These are phyloP conservation scores for Clinocottus analis DNA, from an alignment of 2,113 vertebrate species.

Conservation along the genomic window DNA sequence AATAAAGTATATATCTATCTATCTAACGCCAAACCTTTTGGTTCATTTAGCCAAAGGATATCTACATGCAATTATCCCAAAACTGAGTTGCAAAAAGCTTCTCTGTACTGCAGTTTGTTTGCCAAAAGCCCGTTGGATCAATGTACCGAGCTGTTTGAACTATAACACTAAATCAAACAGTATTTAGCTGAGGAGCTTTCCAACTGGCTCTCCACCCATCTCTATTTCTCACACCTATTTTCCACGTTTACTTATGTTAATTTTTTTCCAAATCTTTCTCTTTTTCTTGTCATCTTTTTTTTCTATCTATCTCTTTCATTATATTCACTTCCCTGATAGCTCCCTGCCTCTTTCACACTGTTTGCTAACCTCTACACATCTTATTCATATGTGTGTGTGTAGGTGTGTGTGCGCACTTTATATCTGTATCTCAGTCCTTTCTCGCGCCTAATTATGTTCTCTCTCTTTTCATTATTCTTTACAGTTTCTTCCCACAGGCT, in stretches of 20 bases:
- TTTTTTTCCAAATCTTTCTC: slow-evolving; percentile 1
- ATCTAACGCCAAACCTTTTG: neutral
- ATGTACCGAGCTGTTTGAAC: slow-evolving; percentile 56
- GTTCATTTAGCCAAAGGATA: slow-evolving; percentile 30
- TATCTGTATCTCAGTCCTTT: slow-evolving; percentile 7
- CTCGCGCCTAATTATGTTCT: slow-evolving; percentile 35
- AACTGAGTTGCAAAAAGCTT: slow-evolving; percentile 27
- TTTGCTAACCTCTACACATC: neutral
- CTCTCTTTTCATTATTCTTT: slow-evolving; percentile 57
- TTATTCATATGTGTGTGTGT: neutral
- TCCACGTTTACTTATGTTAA: neutral
- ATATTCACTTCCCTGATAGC: slow-evolving; percentile 11
- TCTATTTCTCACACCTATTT: slow-evolving; percentile 13
- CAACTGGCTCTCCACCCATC: slow-evolving; percentile 18
- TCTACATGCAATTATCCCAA: slow-evolving; percentile 55
- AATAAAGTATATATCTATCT: no score
- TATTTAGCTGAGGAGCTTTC: slow-evolving; percentile 46
- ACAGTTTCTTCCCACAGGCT: slow-evolving; percentile 40
- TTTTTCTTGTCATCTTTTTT: neutral
- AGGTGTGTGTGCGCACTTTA: neutral
- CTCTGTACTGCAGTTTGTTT: slow-evolving; percentile 41
- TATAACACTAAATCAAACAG: slow-evolving; percentile 42
- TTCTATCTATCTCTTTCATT: neutral
- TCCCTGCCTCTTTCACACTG: neutral
- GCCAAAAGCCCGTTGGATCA: slow-evolving; percentile 50